Evolutionary conservation across 2,888 invertebrate species (phyloP).

Genomic region (Cyclophora albipunctata): DNA sequence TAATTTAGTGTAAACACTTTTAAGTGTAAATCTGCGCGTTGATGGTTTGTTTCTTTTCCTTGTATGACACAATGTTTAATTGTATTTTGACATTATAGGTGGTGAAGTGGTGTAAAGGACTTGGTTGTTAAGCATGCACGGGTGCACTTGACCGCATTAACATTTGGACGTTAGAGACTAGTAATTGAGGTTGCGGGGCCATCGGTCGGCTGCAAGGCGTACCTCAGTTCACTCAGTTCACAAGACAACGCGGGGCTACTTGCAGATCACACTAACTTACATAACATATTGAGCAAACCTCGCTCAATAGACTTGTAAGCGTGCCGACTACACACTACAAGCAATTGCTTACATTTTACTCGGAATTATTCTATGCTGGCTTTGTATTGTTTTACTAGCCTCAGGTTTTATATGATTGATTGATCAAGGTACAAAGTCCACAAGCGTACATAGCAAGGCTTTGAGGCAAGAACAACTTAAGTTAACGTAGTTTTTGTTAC

Average conservation of each 20-base stretch:
- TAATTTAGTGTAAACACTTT: too few relatives aligned
- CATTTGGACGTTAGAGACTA: constrained; percentile 5
- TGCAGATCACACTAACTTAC: constrained; percentile 40
- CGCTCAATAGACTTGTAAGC: not conserved
- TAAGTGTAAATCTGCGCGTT: not conserved
- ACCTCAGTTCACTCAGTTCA: too few relatives aligned
- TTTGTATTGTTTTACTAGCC: too few relatives aligned
- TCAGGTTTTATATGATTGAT: too few relatives aligned
- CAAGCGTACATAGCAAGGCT: too few relatives aligned
- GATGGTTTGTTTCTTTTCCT: not conserved
- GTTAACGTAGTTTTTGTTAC: too few relatives aligned
- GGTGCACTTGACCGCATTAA: constrained; percentile 19
- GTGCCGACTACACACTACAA: constrained; percentile 3
- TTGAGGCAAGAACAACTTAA: too few relatives aligned
- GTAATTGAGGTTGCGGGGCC: constrained; percentile 16
- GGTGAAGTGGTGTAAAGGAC: not conserved
- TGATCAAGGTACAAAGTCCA: too few relatives aligned
- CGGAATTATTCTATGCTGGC: too few relatives aligned
- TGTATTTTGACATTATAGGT: not conserved
- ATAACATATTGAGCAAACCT: constrained; percentile 44
- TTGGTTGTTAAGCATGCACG: constrained; percentile 1
- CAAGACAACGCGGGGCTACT: constrained; percentile 4
- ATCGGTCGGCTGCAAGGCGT: constrained; percentile 9
- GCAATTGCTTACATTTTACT: too few relatives aligned
- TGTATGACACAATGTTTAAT: not conserved